Base-by-base conservation (phyloP, 2,797 vertebrate genomes). In the Borostomias antarcticus region DNA sequence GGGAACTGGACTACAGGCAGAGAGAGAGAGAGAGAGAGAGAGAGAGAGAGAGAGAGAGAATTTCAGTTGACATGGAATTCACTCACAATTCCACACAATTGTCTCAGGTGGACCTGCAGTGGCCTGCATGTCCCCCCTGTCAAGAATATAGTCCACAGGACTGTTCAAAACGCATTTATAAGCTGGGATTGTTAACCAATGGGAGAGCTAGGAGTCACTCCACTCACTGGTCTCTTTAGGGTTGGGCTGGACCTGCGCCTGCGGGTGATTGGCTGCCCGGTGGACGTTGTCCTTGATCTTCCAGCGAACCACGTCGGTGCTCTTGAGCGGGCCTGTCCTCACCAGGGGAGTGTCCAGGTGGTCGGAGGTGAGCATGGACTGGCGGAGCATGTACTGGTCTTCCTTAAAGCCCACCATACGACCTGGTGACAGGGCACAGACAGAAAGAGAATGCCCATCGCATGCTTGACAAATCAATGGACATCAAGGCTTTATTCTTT, bases 401-500 rank as follows among this genome's bases (percentile, higher is more conserved):
- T 99, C 96, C 85, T 96, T 98, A 79, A 98, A 99, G 77, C 97
- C 96, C 33, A 99, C 94, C 35, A 86, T 94, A 68, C 95, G 95
- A 60, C 98, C 98, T 99, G 84, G 0, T 66, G 10, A 69, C 30
- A 72, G 15, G 40, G 37, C 30, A 26, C 11, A 43, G 28, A 43
- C 10, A 37, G 6, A 19, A 65, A 5, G 53, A 21, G 13, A 2
- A 45, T n/a, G 8, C 15, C n/a, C 53, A 11, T 66, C 7, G 28
- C n/a, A n/a, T n/a, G n/a, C n/a, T n/a, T n/a, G n/a, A n/a, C n/a
- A n/a, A n/a, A n/a, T n/a, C n/a, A n/a, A n/a, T n/a, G n/a, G n/a
- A n/a, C n/a, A n/a, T n/a, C n/a, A n/a, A n/a, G n/a, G n/a, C n/a
- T n/a, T n/a, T n/a, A n/a, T n/a, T n/a, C n/a, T 11, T 1, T 10